Percentiles rank a stretch among this genome's conserved stretches.
These are phyloP conservation scores for Hofmannophila pseudospretella DNA, from an alignment of 2,888 invertebrate genomes.

Conservation along the genomic window DNA sequence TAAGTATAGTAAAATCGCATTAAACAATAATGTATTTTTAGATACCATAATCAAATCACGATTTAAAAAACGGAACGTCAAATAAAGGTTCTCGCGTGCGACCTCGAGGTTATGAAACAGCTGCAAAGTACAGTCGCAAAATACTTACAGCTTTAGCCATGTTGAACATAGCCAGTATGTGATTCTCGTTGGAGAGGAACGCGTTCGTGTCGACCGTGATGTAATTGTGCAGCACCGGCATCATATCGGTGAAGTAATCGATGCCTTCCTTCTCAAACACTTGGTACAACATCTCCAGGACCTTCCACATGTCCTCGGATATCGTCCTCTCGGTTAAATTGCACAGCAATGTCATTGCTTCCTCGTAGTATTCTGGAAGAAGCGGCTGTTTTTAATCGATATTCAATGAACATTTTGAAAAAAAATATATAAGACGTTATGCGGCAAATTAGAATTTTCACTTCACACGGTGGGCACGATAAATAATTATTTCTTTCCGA, in stretches of 20 bases:
- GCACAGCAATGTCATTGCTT: slow-evolving; percentile 94
- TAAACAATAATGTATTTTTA: background rate
- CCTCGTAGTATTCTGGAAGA: slow-evolving; percentile 94
- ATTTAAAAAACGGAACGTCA: background rate
- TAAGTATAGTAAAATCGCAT: no score
- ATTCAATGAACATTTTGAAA: no score
- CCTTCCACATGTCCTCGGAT: slow-evolving; percentile 97
- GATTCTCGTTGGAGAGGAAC: slow-evolving; percentile 93
- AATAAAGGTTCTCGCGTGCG: background rate
- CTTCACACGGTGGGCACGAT: no score
- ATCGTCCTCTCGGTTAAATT: slow-evolving; percentile 93
- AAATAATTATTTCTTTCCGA: no score
- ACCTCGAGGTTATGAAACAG: no score
- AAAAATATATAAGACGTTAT: no score
- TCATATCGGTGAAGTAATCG: slow-evolving; percentile 98
- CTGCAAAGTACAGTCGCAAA: no score
- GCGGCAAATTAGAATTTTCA: no score
- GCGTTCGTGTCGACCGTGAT: slow-evolving; percentile 96
- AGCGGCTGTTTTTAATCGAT: no score
- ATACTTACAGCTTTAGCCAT: slow-evolving; percentile 92
- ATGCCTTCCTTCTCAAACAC: slow-evolving; percentile 96
- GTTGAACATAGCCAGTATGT: slow-evolving; percentile 93
- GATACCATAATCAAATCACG: background rate
- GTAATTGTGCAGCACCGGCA: slow-evolving; percentile 98
- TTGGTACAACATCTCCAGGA: slow-evolving; percentile 91